Evolutionary conservation across 2,113 vertebrate genomes (phyloP), one percentile per base, ranked within the genome.

Genomic region (Tylochromis polylepis): DNA sequence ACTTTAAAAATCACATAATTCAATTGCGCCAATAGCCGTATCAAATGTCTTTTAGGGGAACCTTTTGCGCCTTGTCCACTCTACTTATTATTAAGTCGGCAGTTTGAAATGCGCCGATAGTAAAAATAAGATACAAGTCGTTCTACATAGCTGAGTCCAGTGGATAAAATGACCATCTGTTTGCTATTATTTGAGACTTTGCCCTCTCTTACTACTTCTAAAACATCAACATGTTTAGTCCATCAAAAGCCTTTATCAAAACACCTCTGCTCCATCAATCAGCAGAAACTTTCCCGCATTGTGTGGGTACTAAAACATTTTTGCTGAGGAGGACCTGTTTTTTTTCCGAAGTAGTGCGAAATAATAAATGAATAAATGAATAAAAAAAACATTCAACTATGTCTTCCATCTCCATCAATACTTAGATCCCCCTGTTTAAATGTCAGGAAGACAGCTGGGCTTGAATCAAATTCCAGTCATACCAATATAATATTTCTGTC

Each of bases 1-100:
- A 94, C 92, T 93, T 95, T 90, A 79, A 93, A 31, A 95, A 91
- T 96, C 90, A 22, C 85, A 83, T 95, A 93, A 96, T 95, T 92
- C 85, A 91, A 95, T 94, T 93, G 89, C 70, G 49, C 85, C 85
- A 80, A 94, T 91, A 86, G 65, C 57, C 88, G 78, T 88, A 90
- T 94, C 94, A 91, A 87, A 91, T 93, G 94, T 85, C 88, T 60
- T 93, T 95, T 88, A 51, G 81, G 60, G 87, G 75, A 82, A 85
- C 72, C 77, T 67, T 59, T 36, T 43, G 86, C 80, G 34, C 83
- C 83, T 60, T 85, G 90, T 89, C 89, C 87, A 38, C 83, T 84
- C 46, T 88, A 70, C 70, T 89, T 85, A 86, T 81, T 72, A 67
- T 91, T 77, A 82, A 70, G 84, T 41, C 55, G 5, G 20, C 81